A percentile compares a stretch with the other conserved stretches of the same genome.
Evolutionary conservation across 1,140 invertebrate genomes (phyloP).

Genomic region (Colletes latitarsis): DNA sequence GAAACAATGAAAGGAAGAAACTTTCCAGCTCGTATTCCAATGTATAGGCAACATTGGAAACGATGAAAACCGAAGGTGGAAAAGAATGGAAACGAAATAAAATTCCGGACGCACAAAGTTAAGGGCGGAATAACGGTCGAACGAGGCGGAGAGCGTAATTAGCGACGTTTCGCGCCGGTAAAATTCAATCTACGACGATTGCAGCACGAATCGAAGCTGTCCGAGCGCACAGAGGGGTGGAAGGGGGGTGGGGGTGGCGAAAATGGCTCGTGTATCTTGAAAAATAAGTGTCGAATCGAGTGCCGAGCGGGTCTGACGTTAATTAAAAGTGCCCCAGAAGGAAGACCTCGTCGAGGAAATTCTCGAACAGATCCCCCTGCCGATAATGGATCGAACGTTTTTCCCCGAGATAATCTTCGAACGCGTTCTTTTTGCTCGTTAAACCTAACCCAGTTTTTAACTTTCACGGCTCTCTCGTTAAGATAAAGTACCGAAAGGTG

Average conservation of each 20-base stretch:
- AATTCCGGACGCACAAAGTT: not conserved
- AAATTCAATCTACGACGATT: conserved; percentile 54
- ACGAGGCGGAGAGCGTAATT: conserved; percentile 45
- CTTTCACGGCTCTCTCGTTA: conserved; percentile 33
- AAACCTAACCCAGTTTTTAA: conserved; percentile 21
- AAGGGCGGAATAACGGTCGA: conserved; percentile 10
- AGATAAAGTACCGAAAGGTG: conserved; percentile 30
- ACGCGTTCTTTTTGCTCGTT: conserved; percentile 41
- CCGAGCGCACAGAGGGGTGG: not conserved
- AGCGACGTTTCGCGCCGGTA: conserved; percentile 31
- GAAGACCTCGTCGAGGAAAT: conserved; percentile 43
- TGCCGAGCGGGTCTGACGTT: conserved; percentile 48
- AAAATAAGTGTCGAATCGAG: conserved; percentile 59
- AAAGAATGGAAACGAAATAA: not conserved
- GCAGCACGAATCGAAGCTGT: conserved; percentile 31
- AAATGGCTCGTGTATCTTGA: conserved; percentile 55
- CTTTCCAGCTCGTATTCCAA: not conserved
- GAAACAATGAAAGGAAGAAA: not conserved
- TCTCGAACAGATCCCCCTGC: conserved; percentile 30
- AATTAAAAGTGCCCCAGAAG: conserved; percentile 59
- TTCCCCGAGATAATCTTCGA: conserved; percentile 39
- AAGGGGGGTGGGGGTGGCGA: conserved; percentile 13
- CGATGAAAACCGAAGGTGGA: too few relatives aligned
- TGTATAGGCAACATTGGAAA: not conserved
- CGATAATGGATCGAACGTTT: conserved; percentile 58